Conservation (phyloP, 2,888 invertebrate genomes). For the Orthosia incerta region DNA sequence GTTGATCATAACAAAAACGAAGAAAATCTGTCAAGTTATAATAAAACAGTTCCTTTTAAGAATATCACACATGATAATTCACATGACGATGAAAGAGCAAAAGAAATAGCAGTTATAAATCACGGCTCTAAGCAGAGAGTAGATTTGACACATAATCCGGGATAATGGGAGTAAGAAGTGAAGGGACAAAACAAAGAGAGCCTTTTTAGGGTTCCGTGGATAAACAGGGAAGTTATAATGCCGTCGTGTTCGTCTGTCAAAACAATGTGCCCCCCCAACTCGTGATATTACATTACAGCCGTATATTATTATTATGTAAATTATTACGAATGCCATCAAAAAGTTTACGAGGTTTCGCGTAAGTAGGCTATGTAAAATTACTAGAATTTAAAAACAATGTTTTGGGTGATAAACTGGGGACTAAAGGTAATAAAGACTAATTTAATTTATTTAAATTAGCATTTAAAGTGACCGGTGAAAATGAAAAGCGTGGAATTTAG, state of each 20-base stretch:
- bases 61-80: slow-evolving; percentile 48
- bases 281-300: slow-evolving; percentile 25
- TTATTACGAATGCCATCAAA: slow-evolving; percentile 29
- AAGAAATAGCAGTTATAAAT: slow-evolving; percentile 59
- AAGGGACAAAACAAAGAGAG: slow-evolving; percentile 51
- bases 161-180: slow-evolving; percentile 53
- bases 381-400: background rate
- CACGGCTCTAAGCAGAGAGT: slow-evolving; percentile 46
- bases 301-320: slow-evolving; percentile 53
- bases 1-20: background rate
- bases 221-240: slow-evolving; percentile 34
- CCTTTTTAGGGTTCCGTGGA: slow-evolving; percentile 45
- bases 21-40: background rate
- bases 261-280: slow-evolving; percentile 31
- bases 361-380: slow-evolving; percentile 1
- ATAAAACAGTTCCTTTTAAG: slow-evolving; percentile 27
- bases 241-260: slow-evolving; percentile 38
- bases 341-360: slow-evolving; percentile 21
- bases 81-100: slow-evolving; percentile 12
- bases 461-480: background rate
- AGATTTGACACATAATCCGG: slow-evolving; percentile 66
- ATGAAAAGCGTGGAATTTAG: background rate
- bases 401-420: background rate
- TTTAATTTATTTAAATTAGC: background rate
- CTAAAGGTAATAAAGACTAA: background rate